Base-by-base conservation (phyloP, 2,113 vertebrate species). In the Colaptes auratus region DNA sequence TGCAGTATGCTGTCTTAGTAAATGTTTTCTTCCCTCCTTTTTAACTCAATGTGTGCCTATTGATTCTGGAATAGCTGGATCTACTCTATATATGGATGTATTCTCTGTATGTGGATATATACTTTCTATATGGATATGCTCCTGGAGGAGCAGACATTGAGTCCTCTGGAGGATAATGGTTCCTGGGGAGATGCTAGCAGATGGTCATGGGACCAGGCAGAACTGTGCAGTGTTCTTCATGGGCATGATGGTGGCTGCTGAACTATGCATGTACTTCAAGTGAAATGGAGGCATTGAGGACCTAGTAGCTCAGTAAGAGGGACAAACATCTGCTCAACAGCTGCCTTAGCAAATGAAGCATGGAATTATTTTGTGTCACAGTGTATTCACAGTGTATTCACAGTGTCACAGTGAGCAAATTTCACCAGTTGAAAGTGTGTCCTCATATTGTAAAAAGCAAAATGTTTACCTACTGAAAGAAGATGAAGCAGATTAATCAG, bases 131-230 rank as follows among this genome's bases (percentile, higher is more conserved):
- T 60, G 39, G 27, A 56, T 58, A 50, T 16, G 39, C 20, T 21
- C 4, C 5, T 63, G 27, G 7, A 71, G 1, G 2, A 66, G 11
- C 7, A 72, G 39, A 44, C 0, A 0, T 28, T 64, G 71, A 80
- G 33, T 33, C 52, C 35, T 86, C 35, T 5, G 1, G 50, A 61
- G 33, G 39, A 42, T n/a, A 55, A n/a, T 2, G 7, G 15, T 71
- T 35, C 33, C n/a, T 61, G 50, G 39, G 65, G 20, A 74, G 19
- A 48, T 56, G 61, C 65, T 86, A 16, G 24, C 9, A 10, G 14
- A 12, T 8, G 5, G 14, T 35, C 9, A 33, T 15, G n/a, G n/a
- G 52, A 64, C 15, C 21, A 60, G 33, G n/a, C 9, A 44, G 64
- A n/a, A 39, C 21, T 35, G 46, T 46, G 27, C 17, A 14, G n/a